These are phyloP conservation scores for Hemitrygon akajei DNA, from an alignment of 2,797 vertebrate species.

Conservation along the genomic window DNA sequence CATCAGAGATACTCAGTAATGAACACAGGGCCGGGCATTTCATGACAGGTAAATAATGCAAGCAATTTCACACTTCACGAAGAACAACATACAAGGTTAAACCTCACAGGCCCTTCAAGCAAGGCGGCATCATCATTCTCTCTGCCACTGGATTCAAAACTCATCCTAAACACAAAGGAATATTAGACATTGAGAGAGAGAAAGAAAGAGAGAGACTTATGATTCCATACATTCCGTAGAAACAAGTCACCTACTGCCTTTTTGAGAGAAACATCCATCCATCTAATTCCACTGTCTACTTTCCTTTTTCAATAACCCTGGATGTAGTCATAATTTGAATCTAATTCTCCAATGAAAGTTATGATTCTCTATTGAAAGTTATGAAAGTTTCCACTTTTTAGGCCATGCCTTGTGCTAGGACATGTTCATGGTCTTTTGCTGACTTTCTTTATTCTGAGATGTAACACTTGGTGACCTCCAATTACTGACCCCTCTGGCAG, in stretches of 20 bases:
- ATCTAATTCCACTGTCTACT: not conserved
- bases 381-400: too few relatives aligned
- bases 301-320: not conserved
- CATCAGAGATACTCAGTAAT: constrained; percentile 19
- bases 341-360: not conserved
- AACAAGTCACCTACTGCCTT: not conserved
- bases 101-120: not conserved
- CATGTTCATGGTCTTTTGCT: not conserved
- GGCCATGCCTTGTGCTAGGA: too few relatives aligned
- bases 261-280: not conserved
- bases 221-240: not conserved
- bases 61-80: not conserved
- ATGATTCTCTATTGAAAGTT: not conserved
- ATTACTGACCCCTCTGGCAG: too few relatives aligned
- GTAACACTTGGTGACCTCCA: not conserved
- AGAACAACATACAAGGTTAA: not conserved
- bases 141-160: not conserved
- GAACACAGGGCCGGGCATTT: not conserved
- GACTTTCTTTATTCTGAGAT: not conserved
- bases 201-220: not conserved
- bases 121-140: not conserved
- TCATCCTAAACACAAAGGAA: not conserved
- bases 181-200: not conserved
- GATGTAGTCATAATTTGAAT: not conserved
- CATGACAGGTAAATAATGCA: constrained; percentile 20